A percentile compares a stretch with the other conserved stretches of the same genome.
Evolutionary conservation across 2,888 invertebrate species (phyloP).

Genomic region (Pammene aurita): DNA sequence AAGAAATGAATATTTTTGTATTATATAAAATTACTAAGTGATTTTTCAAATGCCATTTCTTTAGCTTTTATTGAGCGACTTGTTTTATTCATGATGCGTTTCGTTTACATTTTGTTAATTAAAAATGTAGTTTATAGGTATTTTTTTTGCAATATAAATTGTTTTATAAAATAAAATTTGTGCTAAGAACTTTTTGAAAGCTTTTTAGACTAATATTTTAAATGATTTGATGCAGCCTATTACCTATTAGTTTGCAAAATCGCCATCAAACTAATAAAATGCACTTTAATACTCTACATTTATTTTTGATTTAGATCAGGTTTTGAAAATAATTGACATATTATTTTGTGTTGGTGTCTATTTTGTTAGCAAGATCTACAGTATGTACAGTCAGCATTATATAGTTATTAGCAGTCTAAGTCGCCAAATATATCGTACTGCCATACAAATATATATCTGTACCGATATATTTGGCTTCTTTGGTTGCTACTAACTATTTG

Average conservation of each 20-base stretch:
- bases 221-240: not conserved
- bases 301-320: conserved; percentile 1
- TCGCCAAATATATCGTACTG: too few species aligned
- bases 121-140: conserved; percentile 36
- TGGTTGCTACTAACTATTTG: too few species aligned
- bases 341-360: not conserved
- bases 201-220: conserved; percentile 20
- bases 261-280: conserved; percentile 30
- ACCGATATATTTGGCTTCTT: too few species aligned
- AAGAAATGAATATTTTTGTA: conserved; percentile 55
- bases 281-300: conserved; percentile 19
- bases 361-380: conserved; percentile 10
- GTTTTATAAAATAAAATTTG: conserved; percentile 17
- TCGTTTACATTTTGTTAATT: conserved; percentile 52
- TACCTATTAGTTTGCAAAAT: conserved; percentile 17
- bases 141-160: conserved; percentile 38
- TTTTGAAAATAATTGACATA: not conserved
- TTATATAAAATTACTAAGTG: conserved; percentile 60
- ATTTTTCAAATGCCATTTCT: conserved; percentile 70
- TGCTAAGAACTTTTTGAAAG: conserved; percentile 29
- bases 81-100: conserved; percentile 54
- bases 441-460: too few species aligned
- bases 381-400: too few species aligned
- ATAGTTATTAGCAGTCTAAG: too few species aligned
- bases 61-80: conserved; percentile 72